Percentiles rank a stretch among this genome's conserved stretches.
phyloP scores from a whole-genome alignment of 2,888 invertebrate species.

The Philopedon plagiatum region DNA sequence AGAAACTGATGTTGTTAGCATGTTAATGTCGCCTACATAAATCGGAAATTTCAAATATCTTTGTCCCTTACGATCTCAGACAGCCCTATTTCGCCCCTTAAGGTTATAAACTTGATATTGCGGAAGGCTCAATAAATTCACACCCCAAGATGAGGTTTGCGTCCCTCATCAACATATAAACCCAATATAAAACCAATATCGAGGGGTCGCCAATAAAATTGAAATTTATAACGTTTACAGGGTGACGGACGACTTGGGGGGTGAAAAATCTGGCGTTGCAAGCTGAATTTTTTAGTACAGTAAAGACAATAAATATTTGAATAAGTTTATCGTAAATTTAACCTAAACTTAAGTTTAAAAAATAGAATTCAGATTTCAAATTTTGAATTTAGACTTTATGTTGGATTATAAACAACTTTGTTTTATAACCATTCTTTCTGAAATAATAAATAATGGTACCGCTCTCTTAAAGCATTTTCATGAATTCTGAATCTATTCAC shows the following conservation, averaged over 20 bases:
- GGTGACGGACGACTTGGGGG: neutral
- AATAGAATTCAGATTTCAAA: no score
- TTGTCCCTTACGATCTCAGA: slow-evolving; percentile 24
- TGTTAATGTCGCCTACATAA: slow-evolving; percentile 38
- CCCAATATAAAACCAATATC: slow-evolving; percentile 61
- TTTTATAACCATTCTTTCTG: no score
- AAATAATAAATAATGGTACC: no score
- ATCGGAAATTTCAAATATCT: slow-evolving; percentile 40
- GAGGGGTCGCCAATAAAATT: slow-evolving; percentile 51
- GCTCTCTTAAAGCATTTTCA: no score
- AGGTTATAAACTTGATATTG: slow-evolving; percentile 43
- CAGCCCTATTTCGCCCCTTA: slow-evolving; percentile 30
- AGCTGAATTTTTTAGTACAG: no score
- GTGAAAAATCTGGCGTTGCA: neutral
- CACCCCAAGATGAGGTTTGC: slow-evolving; percentile 37
- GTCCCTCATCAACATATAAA: slow-evolving; percentile 59
- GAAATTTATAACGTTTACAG: slow-evolving; percentile 30
- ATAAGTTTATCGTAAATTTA: no score
- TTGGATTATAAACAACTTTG: no score
- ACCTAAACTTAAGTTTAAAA: no score
- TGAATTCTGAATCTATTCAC: no score
- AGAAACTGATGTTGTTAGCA: slow-evolving; percentile 25
- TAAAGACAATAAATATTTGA: neutral
- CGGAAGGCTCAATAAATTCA: slow-evolving; percentile 44
- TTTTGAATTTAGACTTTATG: no score